phyloP scores from a whole-genome alignment of 2,888 invertebrate genomes.

The Caenorhabditis afra region DNA sequence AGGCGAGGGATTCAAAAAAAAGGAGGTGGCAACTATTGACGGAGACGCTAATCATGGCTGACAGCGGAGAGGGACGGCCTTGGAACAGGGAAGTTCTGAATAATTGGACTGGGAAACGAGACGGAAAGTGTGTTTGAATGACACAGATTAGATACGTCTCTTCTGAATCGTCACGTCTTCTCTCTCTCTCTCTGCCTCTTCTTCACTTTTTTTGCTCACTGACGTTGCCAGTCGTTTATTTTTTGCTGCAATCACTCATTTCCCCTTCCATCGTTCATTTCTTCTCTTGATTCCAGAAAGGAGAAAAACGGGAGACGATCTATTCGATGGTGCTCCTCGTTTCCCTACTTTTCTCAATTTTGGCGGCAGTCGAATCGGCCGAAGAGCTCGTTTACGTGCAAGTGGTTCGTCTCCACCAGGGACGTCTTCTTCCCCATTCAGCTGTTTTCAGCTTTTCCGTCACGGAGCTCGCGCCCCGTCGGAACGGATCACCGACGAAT shows the following conservation, averaged over 20 bases:
- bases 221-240: neutral
- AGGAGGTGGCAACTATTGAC: slow-evolving; percentile 15
- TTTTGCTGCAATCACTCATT: neutral
- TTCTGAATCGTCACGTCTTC: no score
- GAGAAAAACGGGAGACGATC: neutral
- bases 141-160: neutral
- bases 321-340: neutral
- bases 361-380: neutral
- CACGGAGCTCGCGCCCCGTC: slow-evolving; percentile 60
- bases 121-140: neutral
- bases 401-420: slow-evolving; percentile 5
- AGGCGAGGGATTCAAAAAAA: neutral
- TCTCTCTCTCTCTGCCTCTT: no score
- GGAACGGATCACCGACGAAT: slow-evolving; percentile 11
- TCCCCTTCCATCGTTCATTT: neutral
- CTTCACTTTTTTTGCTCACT: no score
- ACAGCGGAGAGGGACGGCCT: slow-evolving; percentile 31
- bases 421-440: neutral
- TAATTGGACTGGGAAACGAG: slow-evolving; percentile 12
- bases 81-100: slow-evolving; percentile 32
- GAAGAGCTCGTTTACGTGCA: slow-evolving; percentile 13
- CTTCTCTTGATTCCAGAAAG: neutral
- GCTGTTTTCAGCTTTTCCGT: slow-evolving; percentile 43
- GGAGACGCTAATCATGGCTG: slow-evolving; percentile 42
- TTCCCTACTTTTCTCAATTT: neutral